phyloP scores from a whole-genome alignment of 2,113 vertebrate genomes.

The Vulpes ferrilata region DNA sequence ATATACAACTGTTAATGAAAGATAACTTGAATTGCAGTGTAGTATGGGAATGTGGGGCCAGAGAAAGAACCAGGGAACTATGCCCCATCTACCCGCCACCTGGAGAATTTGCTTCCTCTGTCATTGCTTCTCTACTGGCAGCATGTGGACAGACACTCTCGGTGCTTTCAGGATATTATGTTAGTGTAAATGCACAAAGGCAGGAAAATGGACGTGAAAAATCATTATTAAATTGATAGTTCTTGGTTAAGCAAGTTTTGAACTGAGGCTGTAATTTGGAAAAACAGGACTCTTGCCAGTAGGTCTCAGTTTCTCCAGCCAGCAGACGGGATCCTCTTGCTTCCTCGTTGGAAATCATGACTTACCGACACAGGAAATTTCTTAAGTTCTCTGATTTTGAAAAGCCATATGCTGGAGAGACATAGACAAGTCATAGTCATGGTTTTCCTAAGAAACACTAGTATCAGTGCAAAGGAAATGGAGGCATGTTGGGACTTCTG shows the following conservation, averaged over 20 bases:
- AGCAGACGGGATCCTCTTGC: background rate
- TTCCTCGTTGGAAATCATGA: background rate
- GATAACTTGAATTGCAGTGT: background rate
- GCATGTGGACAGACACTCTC: background rate
- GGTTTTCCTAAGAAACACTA: background rate
- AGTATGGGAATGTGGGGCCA: background rate
- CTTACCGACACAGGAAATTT: background rate
- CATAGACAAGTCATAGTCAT: background rate
- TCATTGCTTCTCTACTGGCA: background rate
- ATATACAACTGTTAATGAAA: background rate
- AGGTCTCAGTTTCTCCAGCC: background rate
- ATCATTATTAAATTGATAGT: background rate
- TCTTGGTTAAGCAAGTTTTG: background rate
- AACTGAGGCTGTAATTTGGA: background rate
- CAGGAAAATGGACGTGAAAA: background rate
- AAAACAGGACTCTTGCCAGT: background rate
- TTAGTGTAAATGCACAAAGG: background rate
- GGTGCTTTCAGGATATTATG: background rate
- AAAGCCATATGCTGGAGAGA: background rate
- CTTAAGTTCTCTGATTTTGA: background rate
- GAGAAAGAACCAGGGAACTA: background rate
- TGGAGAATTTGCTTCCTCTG: background rate
- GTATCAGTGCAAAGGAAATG: background rate
- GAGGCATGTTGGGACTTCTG: background rate
- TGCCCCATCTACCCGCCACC: background rate